Evolutionary conservation across 2,888 invertebrate species (phyloP).

Genomic region (Melolontha melolontha): DNA sequence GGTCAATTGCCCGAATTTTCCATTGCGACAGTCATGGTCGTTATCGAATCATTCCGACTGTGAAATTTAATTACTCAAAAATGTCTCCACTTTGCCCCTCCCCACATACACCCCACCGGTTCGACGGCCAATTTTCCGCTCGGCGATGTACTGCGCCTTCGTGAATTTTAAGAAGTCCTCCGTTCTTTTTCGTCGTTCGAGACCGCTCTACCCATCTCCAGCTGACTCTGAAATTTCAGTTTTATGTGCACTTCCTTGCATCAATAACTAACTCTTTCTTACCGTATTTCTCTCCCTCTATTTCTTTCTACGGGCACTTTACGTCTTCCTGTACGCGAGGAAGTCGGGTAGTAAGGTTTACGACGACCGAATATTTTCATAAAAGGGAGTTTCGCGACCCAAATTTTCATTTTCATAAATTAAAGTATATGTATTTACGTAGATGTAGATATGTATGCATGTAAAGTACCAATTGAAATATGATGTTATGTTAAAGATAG

Average conservation of each 20-base stretch:
- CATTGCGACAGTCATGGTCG: constrained; percentile 17
- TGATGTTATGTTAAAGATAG: too few relatives aligned
- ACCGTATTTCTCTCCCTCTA: constrained; percentile 12
- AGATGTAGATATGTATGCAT: too few relatives aligned
- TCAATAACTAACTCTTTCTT: constrained; percentile 39
- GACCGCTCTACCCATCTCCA: background rate
- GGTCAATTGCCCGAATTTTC: constrained; percentile 1
- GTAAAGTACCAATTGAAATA: too few relatives aligned
- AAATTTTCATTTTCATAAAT: constrained; percentile 32
- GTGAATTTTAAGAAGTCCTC: constrained; percentile 31
- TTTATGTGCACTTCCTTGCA: constrained; percentile 37
- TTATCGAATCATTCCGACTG: constrained; percentile 31
- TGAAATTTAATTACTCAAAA: constrained; percentile 39
- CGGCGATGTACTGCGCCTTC: constrained; percentile 15
- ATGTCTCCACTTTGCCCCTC: constrained; percentile 1
- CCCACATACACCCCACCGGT: too few relatives aligned
- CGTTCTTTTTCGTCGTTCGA: background rate
- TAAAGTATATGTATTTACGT: background rate
- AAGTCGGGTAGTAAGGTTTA: constrained; percentile 26
- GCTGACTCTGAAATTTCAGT: constrained; percentile 33
- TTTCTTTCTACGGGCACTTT: constrained; percentile 15
- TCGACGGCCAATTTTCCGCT: constrained; percentile 30
- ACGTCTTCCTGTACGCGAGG: background rate
- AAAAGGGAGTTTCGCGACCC: constrained; percentile 9
- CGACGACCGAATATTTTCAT: constrained; percentile 14